These are phyloP conservation scores for Agrotis exclamationis DNA, from an alignment of 2,888 invertebrate genomes.

Conservation along the genomic window DNA sequence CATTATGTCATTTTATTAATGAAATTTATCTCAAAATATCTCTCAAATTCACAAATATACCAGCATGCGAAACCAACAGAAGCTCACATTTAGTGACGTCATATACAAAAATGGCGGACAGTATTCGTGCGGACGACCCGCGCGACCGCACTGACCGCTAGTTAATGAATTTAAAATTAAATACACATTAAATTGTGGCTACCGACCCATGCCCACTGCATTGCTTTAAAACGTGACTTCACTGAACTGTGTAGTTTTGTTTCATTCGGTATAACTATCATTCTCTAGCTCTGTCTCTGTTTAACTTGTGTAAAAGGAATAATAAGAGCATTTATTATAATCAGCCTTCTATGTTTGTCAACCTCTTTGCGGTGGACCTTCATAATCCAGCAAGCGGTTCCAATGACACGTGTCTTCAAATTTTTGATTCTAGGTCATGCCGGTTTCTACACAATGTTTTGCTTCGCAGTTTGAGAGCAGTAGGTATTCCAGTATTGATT, in stretches of 20 bases:
- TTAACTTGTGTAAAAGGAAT: neutral
- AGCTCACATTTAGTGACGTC: slow-evolving; percentile 39
- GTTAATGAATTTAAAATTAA: slow-evolving; percentile 78
- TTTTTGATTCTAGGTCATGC: no score
- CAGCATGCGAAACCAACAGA: slow-evolving; percentile 12
- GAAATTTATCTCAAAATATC: no score
- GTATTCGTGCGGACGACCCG: slow-evolving; percentile 40
- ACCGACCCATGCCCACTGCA: slow-evolving; percentile 47
- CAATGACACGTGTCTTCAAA: no score
- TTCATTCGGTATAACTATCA: slow-evolving; percentile 5
- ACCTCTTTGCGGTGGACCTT: no score
- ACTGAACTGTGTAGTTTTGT: slow-evolving; percentile 9
- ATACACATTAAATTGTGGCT: slow-evolving; percentile 73
- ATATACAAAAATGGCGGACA: slow-evolving; percentile 43
- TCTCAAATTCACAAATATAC: neutral
- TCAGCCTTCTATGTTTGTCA: no score
- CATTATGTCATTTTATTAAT: no score
- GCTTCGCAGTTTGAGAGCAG: no score
- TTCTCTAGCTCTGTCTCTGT: neutral
- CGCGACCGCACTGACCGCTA: slow-evolving; percentile 61
- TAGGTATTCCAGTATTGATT: no score
- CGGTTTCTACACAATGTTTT: no score
- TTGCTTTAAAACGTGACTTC: slow-evolving; percentile 43
- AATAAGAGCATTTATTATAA: no score
- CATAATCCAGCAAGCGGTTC: no score